Conservation (phyloP, 1,140 invertebrate species). For the Samia ricini region DNA sequence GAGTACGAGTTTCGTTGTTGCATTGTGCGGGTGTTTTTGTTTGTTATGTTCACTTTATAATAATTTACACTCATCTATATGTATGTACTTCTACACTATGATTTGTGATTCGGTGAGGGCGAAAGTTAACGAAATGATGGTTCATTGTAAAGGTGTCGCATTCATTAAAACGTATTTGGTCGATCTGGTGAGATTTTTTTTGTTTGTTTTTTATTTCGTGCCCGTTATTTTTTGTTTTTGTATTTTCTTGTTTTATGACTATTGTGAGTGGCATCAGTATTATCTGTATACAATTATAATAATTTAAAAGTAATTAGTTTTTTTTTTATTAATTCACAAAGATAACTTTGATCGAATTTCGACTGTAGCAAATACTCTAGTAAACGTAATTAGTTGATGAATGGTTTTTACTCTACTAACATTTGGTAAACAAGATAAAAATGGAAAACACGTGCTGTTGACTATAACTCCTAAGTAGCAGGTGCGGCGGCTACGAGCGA, state of each 20-base stretch:
- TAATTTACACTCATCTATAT: too few species aligned
- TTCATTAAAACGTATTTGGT: slow-evolving; percentile 58
- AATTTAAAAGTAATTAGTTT: too few species aligned
- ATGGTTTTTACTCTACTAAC: not conserved
- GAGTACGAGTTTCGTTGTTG: slow-evolving; percentile 37
- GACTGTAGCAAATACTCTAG: too few species aligned
- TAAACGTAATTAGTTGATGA: not conserved
- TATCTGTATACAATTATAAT: too few species aligned
- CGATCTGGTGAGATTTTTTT: slow-evolving; percentile 43
- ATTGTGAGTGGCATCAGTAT: too few species aligned
- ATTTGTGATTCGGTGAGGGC: slow-evolving; percentile 55
- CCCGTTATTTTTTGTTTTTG: too few species aligned
- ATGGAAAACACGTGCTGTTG: not conserved
- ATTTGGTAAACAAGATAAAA: not conserved
- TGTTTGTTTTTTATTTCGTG: not conserved
- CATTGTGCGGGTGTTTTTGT: slow-evolving; percentile 10
- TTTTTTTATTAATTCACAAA: too few species aligned
- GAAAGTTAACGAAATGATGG: slow-evolving; percentile 65
- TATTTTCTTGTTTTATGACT: too few species aligned
- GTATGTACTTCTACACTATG: slow-evolving; percentile 28
- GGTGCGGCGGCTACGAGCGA: too few species aligned
- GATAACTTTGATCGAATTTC: too few species aligned
- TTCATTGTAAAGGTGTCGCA: slow-evolving; percentile 57
- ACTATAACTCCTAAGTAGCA: not conserved
- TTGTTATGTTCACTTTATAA: not conserved